Percentiles rank a stretch among this genome's conserved stretches.
These are phyloP conservation scores for Lepidocolaptes lacrymiger DNA, from an alignment of 2,797 vertebrate genomes.

Conservation along the genomic window DNA sequence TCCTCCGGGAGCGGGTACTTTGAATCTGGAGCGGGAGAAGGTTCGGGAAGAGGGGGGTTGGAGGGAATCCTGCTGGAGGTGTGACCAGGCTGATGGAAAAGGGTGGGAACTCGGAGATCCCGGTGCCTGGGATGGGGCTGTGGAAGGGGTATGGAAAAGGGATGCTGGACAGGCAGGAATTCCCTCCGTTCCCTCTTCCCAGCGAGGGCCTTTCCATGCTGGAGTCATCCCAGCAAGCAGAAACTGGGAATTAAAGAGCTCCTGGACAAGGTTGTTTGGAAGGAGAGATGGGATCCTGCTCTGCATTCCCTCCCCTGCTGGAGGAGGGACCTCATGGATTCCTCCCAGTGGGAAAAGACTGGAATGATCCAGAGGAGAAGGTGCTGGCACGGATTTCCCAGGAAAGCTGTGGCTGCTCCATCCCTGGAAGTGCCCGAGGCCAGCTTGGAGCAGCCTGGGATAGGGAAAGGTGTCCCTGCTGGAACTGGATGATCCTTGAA, in stretches of 20 bases:
- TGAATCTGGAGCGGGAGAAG: background rate
- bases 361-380: too few relatives aligned
- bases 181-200: background rate
- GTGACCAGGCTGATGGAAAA: background rate
- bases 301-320: background rate
- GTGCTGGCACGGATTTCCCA: background rate
- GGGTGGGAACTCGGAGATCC: background rate
- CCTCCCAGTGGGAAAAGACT: background rate
- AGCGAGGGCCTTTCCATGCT: background rate
- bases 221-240: background rate
- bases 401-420: background rate
- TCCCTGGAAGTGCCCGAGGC: background rate
- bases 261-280: background rate
- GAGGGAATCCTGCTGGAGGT: background rate
- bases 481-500: background rate
- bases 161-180: background rate
- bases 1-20: background rate
- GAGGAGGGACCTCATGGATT: background rate
- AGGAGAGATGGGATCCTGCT: background rate
- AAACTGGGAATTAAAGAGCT: rapidly evolving
- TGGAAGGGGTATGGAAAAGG: background rate
- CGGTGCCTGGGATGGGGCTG: background rate
- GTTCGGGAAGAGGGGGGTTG: background rate
- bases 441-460: background rate
- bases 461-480: background rate